These are phyloP conservation scores for Drosophila azteca DNA, from an alignment of 1,140 invertebrate species.

Conservation along the genomic window DNA sequence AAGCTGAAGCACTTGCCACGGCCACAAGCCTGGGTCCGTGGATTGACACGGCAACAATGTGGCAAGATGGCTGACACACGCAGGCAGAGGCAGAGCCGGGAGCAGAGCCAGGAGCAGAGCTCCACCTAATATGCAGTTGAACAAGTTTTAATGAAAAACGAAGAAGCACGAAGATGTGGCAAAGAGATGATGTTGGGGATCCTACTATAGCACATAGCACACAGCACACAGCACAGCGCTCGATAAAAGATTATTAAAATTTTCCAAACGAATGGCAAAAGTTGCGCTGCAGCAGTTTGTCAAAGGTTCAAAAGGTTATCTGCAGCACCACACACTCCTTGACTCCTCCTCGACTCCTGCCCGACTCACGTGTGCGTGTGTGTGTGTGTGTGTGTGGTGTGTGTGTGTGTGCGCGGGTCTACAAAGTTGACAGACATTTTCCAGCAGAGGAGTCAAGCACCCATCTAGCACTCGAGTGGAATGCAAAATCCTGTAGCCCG, in stretches of 20 bases:
- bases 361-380: constrained; percentile 8
- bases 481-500: constrained; percentile 6
- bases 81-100: neutral
- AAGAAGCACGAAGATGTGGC: constrained; percentile 27
- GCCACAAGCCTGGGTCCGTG: constrained; percentile 40
- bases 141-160: constrained; percentile 61
- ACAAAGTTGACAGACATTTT: constrained; percentile 61
- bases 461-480: constrained; percentile 42
- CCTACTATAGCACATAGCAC: neutral
- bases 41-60: constrained; percentile 73
- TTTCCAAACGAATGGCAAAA: constrained; percentile 71
- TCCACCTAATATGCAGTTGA: constrained; percentile 48
- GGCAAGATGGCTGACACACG: constrained; percentile 21
- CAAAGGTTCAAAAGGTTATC: constrained; percentile 66
- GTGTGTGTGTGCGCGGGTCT: constrained; percentile 34
- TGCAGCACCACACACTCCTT: constrained; percentile 23
- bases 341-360: constrained; percentile 10
- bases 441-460: constrained; percentile 48
- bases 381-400: neutral
- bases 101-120: constrained; percentile 15
- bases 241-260: constrained; percentile 81
- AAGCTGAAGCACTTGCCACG: constrained; percentile 55
- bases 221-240: constrained; percentile 41
- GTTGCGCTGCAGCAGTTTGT: constrained; percentile 67
- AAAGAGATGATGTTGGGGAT: constrained; percentile 12